Evolutionary conservation across 2,888 invertebrate species (phyloP).

Genomic region (Gnatocerus cornutus): DNA sequence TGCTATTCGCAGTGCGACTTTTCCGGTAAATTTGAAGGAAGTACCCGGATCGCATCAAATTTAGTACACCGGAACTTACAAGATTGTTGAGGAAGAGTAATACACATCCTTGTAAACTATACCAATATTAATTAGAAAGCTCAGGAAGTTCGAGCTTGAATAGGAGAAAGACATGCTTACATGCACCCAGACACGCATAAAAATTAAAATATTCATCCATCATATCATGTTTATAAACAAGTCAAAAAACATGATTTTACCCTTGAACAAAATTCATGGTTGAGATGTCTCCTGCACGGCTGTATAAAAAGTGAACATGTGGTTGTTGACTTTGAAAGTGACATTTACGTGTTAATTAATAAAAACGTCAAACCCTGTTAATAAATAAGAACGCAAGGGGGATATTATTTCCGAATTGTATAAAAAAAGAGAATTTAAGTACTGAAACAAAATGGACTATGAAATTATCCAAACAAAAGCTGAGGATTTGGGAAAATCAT

Average conservation of each 20-base stretch:
- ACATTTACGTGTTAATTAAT: conserved; percentile 45
- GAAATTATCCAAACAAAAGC: not conserved
- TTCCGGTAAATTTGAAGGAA: conserved; percentile 23
- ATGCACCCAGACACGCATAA: not conserved
- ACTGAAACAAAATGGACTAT: conserved; percentile 5
- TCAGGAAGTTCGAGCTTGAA: conserved; percentile 8
- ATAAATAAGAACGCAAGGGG: conserved; percentile 6
- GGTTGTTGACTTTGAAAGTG: conserved; percentile 29
- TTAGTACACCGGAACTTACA: conserved; percentile 1
- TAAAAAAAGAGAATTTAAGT: conserved; percentile 18
- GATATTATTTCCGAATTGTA: conserved; percentile 12
- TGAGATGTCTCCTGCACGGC: not conserved
- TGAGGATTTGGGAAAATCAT: too few relatives aligned
- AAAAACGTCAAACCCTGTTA: conserved; percentile 25
- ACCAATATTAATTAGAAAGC: not conserved
- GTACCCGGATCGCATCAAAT: conserved; percentile 12
- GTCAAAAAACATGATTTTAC: not conserved
- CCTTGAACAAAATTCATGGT: conserved; percentile 1
- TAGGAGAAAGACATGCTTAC: not conserved
- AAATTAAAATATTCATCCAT: conserved; percentile 19
- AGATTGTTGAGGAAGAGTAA: conserved; percentile 5
- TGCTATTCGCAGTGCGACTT: conserved; percentile 3
- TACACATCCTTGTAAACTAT: conserved; percentile 1
- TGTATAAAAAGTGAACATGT: conserved; percentile 30
- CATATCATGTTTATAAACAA: conserved; percentile 31